These are phyloP conservation scores for Sebastes taczanowskii DNA, from an alignment of 2,797 vertebrate species.

Conservation along the genomic window DNA sequence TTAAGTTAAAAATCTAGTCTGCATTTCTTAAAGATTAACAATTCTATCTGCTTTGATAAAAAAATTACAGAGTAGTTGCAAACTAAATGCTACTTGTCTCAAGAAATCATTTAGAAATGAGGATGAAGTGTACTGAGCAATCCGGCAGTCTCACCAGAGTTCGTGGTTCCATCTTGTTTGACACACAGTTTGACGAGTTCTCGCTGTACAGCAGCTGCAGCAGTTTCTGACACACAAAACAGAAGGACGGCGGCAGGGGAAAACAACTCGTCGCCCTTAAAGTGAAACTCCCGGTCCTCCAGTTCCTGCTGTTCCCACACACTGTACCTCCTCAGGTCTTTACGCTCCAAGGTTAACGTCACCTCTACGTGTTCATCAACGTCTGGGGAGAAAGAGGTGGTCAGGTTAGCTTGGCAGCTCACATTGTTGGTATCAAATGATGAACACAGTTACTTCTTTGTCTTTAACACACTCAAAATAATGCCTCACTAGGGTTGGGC, in stretches of 20 bases:
- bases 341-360: conserved; percentile 80
- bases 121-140: neutral
- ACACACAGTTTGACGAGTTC: conserved; percentile 64
- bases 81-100: neutral
- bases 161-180: conserved; percentile 16
- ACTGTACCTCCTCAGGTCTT: conserved; percentile 87
- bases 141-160: conserved; percentile 77
- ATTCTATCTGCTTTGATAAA: too few species aligned
- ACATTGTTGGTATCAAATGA: neutral
- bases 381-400: conserved; percentile 74
- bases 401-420: neutral
- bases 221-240: conserved; percentile 85
- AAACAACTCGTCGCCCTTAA: conserved; percentile 13
- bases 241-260: conserved; percentile 79
- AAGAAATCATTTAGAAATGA: neutral
- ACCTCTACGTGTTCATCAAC: conserved; percentile 61
- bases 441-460: neutral
- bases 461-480: neutral
- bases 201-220: conserved; percentile 77
- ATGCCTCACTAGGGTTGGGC: neutral
- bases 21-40: neutral
- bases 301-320: conserved; percentile 83
- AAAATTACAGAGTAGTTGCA: neutral
- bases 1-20: neutral
- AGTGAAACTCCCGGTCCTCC: conserved; percentile 49